These are phyloP conservation scores for Tipula helvola DNA, from an alignment of 2,888 invertebrate species.

Conservation along the genomic window DNA sequence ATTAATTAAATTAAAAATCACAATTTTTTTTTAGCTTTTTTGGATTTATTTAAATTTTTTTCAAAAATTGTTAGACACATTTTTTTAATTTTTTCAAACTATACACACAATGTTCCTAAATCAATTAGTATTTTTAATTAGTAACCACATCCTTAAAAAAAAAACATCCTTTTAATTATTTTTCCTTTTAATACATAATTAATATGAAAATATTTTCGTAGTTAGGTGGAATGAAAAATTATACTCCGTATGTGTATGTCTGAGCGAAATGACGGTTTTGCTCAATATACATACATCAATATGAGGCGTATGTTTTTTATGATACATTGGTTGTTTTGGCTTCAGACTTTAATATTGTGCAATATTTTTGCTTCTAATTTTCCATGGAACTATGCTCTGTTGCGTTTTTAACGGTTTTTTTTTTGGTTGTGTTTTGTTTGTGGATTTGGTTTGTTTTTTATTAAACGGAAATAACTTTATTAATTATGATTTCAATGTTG, in stretches of 20 bases:
- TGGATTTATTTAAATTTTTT: background rate
- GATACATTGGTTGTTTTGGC: slow-evolving; percentile 8
- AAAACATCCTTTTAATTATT: background rate
- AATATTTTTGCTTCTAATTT: slow-evolving; percentile 4
- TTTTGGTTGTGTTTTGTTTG: background rate
- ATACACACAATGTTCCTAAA: background rate
- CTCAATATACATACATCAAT: background rate
- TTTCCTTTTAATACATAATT: background rate
- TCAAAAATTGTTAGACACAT: background rate
- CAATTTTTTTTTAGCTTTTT: background rate
- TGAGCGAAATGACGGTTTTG: background rate
- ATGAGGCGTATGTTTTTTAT: slow-evolving; percentile 13
- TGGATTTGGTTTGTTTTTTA: background rate
- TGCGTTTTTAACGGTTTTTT: background rate
- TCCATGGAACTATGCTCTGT: background rate
- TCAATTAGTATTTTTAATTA: background rate
- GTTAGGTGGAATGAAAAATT: background rate
- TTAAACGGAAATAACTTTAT: slow-evolving; percentile 7
- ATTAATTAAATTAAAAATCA: background rate
- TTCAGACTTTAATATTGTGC: background rate
- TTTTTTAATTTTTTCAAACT: background rate
- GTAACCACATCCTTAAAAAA: background rate
- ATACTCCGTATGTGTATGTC: background rate
- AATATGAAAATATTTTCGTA: background rate
- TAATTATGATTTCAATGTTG: background rate